Base-by-base conservation (phyloP, 2,797 vertebrate genomes). In the Masticophis lateralis region DNA sequence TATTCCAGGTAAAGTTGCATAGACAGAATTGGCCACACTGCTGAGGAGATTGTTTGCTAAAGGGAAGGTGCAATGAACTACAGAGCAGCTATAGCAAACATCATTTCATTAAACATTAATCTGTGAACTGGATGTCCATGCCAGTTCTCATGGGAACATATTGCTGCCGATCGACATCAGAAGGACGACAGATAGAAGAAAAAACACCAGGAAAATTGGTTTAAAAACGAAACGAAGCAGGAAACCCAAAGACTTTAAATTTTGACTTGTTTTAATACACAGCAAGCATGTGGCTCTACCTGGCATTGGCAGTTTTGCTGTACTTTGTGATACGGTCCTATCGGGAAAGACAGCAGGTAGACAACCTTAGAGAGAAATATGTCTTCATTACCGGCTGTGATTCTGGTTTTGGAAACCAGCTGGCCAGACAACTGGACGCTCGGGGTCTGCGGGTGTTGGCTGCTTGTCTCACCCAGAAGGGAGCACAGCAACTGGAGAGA, bases 381-480 rank as follows among this genome's bases (percentile, higher is more conserved):
- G 95, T 97, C 93, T 93, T 98, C 91, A 97, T 97, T 93, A 97
- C 96, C 0, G 97, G 97, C 90, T 96, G 97, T 0, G 96, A 96
- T 89, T 96, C 69, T 3, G 95, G 95, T 89, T 99, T 99, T 0
- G 98, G 99, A 74, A 98, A 98, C 93, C 97, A 98, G 94, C 97
- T 99, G 94, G 99, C 96, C 0, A 94, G 86, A 91, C 90, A 94
- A 86, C 88, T 96, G 93, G 96, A 96, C 55, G 94, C 94, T 0
- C 96, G 94, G 89, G 98, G 99, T 43, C 97, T 99, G 96, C 97
- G 22, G 63, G 96, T 96, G 92, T 66, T 96, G 94, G 95, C 95
- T 9, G 93, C 86, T 0, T 97, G 95, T 5, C 92, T 94, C 57
- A 96, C 16, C 0, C 14, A 91, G 69, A 91, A 97, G 11, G 98